Conservation (phyloP, 2,797 vertebrate species). For the Jordanella pulchra region DNA sequence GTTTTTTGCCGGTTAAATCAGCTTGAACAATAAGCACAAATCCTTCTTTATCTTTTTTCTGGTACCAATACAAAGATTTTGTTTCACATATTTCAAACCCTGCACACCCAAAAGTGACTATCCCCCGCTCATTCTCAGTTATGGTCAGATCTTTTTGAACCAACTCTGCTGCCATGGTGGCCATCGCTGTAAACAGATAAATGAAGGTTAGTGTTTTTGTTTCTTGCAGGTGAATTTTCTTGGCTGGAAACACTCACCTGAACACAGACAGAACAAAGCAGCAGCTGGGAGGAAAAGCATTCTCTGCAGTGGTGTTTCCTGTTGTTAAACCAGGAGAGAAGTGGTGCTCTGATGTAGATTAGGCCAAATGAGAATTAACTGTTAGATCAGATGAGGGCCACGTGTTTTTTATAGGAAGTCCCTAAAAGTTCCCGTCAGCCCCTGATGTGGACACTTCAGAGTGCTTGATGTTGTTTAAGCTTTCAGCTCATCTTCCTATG, state of each 20-base stretch:
- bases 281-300: constrained; percentile 50
- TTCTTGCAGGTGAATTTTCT: constrained; percentile 14
- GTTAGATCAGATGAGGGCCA: constrained; percentile 30
- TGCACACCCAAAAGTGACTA: not conserved
- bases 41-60: not conserved
- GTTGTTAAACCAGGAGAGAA: constrained; percentile 37
- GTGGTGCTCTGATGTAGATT: constrained; percentile 40
- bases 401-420: constrained; percentile 23
- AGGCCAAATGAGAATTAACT: constrained; percentile 37
- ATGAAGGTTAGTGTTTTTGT: constrained; percentile 19
- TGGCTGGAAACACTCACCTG: constrained; percentile 9
- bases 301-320: constrained; percentile 36
- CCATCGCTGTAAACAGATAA: constrained; percentile 29
- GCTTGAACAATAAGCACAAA: not conserved
- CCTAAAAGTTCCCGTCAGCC: constrained; percentile 47
- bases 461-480: too few relatives aligned
- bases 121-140: accelerated
- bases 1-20: not conserved
- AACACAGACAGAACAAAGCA: not conserved
- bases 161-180: constrained; percentile 19
- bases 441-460: too few relatives aligned
- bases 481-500: too few relatives aligned
- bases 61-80: not conserved
- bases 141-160: not conserved
- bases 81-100: not conserved